phyloP scores from a whole-genome alignment of 2,113 vertebrate species.

The Alethe castanea region DNA sequence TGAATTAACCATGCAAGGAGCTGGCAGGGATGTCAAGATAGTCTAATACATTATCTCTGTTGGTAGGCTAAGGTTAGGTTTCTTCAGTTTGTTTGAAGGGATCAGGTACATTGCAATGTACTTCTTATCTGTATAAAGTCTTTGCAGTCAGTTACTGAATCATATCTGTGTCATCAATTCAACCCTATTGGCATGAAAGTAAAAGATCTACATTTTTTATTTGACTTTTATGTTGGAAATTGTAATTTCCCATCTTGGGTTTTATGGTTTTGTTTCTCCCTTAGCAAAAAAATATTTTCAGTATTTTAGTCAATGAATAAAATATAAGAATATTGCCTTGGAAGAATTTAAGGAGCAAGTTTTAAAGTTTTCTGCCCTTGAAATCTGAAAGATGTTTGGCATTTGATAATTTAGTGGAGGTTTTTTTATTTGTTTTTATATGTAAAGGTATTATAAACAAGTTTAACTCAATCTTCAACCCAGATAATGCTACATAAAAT shows the following conservation, averaged over 20 bases:
- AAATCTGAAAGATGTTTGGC: neutral
- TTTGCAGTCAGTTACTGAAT: conserved; percentile 12
- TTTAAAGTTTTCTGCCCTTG: neutral
- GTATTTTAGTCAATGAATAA: neutral
- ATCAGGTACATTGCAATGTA: neutral
- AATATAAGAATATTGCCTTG: neutral
- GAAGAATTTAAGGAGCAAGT: neutral
- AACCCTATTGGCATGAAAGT: neutral
- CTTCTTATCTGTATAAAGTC: conserved; percentile 3
- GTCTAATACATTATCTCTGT: neutral
- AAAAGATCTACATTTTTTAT: neutral
- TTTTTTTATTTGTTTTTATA: neutral
- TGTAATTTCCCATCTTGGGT: neutral
- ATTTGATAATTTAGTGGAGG: neutral
- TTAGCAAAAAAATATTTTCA: neutral
- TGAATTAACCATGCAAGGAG: neutral
- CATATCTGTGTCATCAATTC: neutral
- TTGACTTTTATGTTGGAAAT: neutral
- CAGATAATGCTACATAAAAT: neutral
- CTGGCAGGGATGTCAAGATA: neutral
- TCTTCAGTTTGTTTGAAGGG: conserved; percentile 2
- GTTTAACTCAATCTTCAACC: neutral
- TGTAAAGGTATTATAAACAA: neutral
- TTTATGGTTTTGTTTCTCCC: neutral
- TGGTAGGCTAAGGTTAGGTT: neutral